Base-by-base conservation (phyloP, 1,140 invertebrate species). In the Penaeus chinensis region DNA sequence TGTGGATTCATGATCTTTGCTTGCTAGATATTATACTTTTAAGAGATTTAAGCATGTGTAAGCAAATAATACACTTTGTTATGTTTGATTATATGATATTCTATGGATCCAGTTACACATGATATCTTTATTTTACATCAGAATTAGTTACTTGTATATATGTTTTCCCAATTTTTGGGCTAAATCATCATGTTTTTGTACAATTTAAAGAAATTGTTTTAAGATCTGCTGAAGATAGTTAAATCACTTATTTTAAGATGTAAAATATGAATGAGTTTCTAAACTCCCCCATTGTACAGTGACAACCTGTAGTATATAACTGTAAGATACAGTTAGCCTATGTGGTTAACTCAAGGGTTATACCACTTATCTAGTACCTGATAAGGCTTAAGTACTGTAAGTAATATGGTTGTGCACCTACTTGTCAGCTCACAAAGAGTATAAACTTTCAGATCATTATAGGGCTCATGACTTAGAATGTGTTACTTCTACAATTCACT, bases 1-100 rank as follows among this genome's bases (percentile, higher is more conserved):
- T 83, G 86, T 82, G 86, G 71, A 83, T 87, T 82, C 86, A 79
- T 87, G 77, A 77, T 47, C 78, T 71, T 87, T 83, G 86, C 86
- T 87, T 87, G 86, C 86, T 87, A 87, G 86, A 87, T 87, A 86
- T 87, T 87, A 87, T 87, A 87, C 47, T 87, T 87, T 87, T 77
- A 77, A 87, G 86, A 87, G 80, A 83, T 87, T 87, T 87, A 87
- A 82, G 80, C 81, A 54, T 83, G 86, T 82, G 85, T 87, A 77
- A 82, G 81, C 42, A 42, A 54, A 76, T 78, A 54, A 19, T 87
- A 78, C 85, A 87, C 86, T 74, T 65, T 87, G 86, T 87, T 87
- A 77, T 83, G 79, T 82, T 87, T 82, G 86, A 87, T 63, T 87
- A 60, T 87, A 77, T 74, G 66, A 87, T 76, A 87, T 87, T 87